Percentiles rank a stretch among this genome's conserved stretches.
Evolutionary conservation across 2,888 invertebrate genomes (phyloP).

Genomic region (Agonopterix alstromeriana): DNA sequence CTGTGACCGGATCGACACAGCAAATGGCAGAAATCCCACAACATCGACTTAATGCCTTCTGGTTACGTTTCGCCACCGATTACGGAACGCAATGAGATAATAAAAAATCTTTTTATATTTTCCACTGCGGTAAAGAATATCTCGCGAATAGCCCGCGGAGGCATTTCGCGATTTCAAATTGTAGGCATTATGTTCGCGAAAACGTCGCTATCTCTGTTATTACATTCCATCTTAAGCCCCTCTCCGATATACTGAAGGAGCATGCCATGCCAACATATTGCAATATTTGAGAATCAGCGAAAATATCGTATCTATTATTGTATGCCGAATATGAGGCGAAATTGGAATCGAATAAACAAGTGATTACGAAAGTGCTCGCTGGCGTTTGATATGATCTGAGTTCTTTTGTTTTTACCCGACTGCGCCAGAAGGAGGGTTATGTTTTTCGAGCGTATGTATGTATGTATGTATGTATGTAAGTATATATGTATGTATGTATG

Average conservation of each 20-base stretch:
- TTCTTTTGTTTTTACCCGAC: too few species aligned
- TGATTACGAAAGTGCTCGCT: constrained; percentile 8
- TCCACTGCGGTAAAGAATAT: constrained; percentile 36
- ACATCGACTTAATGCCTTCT: constrained; percentile 21
- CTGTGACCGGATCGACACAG: too few species aligned
- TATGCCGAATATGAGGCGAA: constrained; percentile 19
- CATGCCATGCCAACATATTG: constrained; percentile 35
- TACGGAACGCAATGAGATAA: constrained; percentile 22
- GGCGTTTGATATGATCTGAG: neutral
- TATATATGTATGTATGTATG: too few species aligned
- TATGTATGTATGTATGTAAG: too few species aligned
- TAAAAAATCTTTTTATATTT: constrained; percentile 40
- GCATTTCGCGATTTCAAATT: constrained; percentile 58
- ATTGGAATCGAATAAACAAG: constrained; percentile 38
- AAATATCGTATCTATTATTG: constrained; percentile 29
- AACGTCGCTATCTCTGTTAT: constrained; percentile 33
- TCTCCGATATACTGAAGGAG: constrained; percentile 34
- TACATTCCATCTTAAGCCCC: constrained; percentile 22
- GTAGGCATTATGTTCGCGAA: constrained; percentile 21
- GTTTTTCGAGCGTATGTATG: too few species aligned
- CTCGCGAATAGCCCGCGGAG: constrained; percentile 39
- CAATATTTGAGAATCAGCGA: constrained; percentile 38
- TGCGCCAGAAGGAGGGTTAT: too few species aligned
- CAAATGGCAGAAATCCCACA: too few species aligned
- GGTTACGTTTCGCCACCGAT: constrained; percentile 12